These are phyloP conservation scores for Lytechinus variegatus DNA, from an alignment of 35 echinoderm and acorn worm genomes.

Conservation along the genomic window DNA sequence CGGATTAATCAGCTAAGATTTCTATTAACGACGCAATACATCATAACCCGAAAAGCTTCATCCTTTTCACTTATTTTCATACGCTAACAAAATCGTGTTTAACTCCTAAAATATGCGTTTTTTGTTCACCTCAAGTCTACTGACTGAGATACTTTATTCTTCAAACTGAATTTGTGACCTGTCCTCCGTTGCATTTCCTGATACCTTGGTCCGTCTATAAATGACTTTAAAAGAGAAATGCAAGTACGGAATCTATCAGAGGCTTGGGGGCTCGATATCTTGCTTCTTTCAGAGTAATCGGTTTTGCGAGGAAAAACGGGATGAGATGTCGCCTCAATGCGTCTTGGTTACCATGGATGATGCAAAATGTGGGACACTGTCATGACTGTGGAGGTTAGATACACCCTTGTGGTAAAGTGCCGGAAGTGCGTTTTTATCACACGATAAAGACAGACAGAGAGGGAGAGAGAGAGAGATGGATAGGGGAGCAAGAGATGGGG, in stretches of 20 bases:
- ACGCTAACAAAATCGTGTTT: too few relatives aligned
- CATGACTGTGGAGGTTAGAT: background rate
- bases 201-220: background rate
- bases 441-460: background rate
- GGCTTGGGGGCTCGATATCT: background rate
- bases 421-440: too few relatives aligned
- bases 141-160: too few relatives aligned
- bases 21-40: too few relatives aligned
- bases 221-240: background rate
- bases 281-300: background rate
- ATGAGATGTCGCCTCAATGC: background rate
- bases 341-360: background rate
- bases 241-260: background rate
- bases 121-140: too few relatives aligned
- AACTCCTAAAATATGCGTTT: too few relatives aligned
- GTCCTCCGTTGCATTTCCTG: background rate
- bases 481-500: too few relatives aligned
- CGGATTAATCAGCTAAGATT: too few relatives aligned
- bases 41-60: too few relatives aligned
- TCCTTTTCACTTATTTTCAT: too few relatives aligned
- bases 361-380: background rate
- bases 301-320: background rate
- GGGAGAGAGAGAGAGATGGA: too few relatives aligned
- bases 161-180: too few relatives aligned
- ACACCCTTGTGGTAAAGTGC: background rate